Percentiles rank a stretch among this genome's conserved stretches.
phyloP scores from a whole-genome alignment of 2,888 invertebrate species.

The Odontocerum albicorne region DNA sequence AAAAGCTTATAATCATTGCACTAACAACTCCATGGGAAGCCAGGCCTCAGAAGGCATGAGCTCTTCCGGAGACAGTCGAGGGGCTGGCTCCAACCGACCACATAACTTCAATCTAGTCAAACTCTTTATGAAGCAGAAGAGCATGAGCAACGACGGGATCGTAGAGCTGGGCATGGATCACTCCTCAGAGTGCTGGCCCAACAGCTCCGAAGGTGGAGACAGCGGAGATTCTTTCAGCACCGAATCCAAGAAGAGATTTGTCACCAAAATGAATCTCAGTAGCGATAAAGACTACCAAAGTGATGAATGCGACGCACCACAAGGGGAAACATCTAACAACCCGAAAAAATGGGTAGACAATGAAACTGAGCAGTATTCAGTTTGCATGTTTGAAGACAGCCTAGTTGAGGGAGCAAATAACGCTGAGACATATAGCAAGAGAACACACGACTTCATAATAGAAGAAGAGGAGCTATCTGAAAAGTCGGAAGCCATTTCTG shows the following conservation, averaged over 20 bases:
- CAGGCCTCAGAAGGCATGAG: conserved; percentile 56
- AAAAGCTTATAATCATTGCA: conserved; percentile 42
- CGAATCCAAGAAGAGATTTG: conserved; percentile 40
- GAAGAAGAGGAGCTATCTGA: conserved; percentile 58
- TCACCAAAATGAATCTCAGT: conserved; percentile 31
- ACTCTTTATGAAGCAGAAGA: conserved; percentile 88
- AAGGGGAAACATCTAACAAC: conserved; percentile 38
- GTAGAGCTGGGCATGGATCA: conserved; percentile 72
- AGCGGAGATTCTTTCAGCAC: conserved; percentile 61
- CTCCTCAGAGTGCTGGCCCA: conserved; percentile 80
- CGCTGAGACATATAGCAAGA: conserved; percentile 37
- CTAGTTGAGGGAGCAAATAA: conserved; percentile 52
- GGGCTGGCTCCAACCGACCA: conserved; percentile 59
- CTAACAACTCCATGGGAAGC: conserved; percentile 47
- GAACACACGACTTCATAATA: conserved; percentile 55
- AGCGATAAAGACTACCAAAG: conserved; percentile 43
- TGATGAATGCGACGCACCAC: conserved; percentile 41
- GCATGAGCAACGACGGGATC: conserved; percentile 76
- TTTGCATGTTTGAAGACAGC: conserved; percentile 45
- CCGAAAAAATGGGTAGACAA: conserved; percentile 36
- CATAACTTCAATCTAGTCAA: conserved; percentile 82
- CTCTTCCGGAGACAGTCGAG: conserved; percentile 56
- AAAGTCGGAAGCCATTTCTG: conserved; percentile 46
- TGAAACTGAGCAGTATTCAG: conserved; percentile 36
- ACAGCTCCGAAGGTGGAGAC: conserved; percentile 61